phyloP scores from a whole-genome alignment of 2,113 vertebrate species.

The Leuciscus idus region DNA sequence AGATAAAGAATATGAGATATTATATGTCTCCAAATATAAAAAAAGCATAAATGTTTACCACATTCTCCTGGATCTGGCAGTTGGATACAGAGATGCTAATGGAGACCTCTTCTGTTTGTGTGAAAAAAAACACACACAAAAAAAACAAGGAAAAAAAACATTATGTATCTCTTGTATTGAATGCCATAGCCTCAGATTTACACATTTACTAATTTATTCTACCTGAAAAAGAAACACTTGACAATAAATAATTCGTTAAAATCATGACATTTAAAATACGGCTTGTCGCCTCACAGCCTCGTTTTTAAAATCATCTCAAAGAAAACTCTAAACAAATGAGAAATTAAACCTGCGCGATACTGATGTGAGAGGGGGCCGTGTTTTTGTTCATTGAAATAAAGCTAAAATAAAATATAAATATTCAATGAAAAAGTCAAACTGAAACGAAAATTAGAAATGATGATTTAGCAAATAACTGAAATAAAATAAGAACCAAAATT shows the following conservation, averaged over 20 bases:
- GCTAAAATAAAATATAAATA: background rate
- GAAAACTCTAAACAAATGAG: too few species aligned
- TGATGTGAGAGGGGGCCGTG: too few species aligned
- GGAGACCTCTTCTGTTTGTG: slow-evolving; percentile 86
- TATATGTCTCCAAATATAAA: background rate
- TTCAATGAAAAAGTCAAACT: too few species aligned
- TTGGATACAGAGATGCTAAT: slow-evolving; percentile 98
- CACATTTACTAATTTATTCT: slow-evolving; percentile 16
- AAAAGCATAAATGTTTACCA: slow-evolving; percentile 80
- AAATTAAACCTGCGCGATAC: too few species aligned
- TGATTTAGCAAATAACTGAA: background rate
- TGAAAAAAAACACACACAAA: slow-evolving; percentile 35
- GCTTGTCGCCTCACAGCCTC: too few species aligned
- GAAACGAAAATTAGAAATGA: background rate
- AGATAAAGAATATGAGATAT: background rate
- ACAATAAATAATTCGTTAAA: background rate
- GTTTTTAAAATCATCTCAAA: background rate
- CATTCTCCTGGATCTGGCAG: slow-evolving; percentile 96
- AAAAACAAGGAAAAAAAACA: background rate
- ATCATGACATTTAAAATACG: too few species aligned
- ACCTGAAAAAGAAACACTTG: background rate
- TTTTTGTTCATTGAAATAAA: background rate
- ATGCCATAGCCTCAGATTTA: background rate
- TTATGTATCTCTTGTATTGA: background rate
- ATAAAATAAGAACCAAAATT: background rate